Base-by-base conservation (phyloP, 2,888 invertebrate genomes). In the Epinotia bilunana region DNA sequence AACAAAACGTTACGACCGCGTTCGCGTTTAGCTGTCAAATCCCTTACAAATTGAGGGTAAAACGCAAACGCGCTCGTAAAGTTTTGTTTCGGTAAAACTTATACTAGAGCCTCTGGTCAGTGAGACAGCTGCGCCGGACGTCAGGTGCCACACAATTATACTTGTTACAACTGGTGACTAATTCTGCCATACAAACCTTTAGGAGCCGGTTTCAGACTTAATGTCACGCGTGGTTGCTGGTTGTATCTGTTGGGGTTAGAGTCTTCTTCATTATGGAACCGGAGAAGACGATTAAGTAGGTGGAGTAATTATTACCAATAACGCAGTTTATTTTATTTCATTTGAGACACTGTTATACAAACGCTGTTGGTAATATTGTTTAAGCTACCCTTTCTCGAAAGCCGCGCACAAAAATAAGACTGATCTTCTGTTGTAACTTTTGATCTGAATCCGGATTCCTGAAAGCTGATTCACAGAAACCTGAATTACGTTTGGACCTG, bases 51-150 rank as follows among this genome's bases (percentile, higher is more conserved):
- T n/a, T n/a, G n/a, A n/a, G n/a, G n/a, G n/a, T n/a, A n/a, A n/a
- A n/a, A n/a, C n/a, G n/a, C n/a, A n/a, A n/a, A n/a, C n/a, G n/a
- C n/a, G n/a, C n/a, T n/a, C n/a, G n/a, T n/a, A n/a, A n/a, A n/a
- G n/a, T n/a, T n/a, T n/a, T n/a, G n/a, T n/a, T n/a, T n/a, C n/a
- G n/a, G n/a, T n/a, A n/a, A n/a, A n/a, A n/a, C n/a, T n/a, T n/a
- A n/a, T n/a, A n/a, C n/a, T n/a, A n/a, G n/a, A n/a, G n/a, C n/a
- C n/a, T n/a, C n/a, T n/a, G 85, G 87, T 79, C 88, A 87, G 87
- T 89, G 88, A 89, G 89, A 88, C 87, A 80, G 80, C 74, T 53
- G 18, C 13, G n/a, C 39, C 58, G 0, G 53, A 3, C 20, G 6
- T 58, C 77, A 73, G 75, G 78, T 80, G 76, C 49, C 49, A 49